These are phyloP conservation scores for Anomalospiza imberbis DNA, from an alignment of 2,797 vertebrate species.

Conservation along the genomic window DNA sequence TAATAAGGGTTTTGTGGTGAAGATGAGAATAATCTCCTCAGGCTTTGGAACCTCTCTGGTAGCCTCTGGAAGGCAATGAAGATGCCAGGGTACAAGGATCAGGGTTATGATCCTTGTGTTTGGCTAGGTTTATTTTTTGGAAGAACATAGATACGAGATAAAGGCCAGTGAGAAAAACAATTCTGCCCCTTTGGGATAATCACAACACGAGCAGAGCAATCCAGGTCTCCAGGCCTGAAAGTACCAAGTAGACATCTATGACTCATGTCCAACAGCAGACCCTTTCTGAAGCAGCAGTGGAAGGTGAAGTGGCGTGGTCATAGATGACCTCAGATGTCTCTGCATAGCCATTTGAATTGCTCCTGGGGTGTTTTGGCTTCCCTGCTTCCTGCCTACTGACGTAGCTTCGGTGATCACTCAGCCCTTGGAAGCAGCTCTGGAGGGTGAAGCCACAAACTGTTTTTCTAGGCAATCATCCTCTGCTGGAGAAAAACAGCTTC, in stretches of 20 bases:
- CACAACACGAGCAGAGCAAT: neutral
- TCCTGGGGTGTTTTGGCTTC: neutral
- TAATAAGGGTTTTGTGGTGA: neutral
- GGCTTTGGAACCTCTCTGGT: neutral
- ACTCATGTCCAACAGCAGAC: neutral
- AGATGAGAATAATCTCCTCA: neutral
- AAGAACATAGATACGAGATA: neutral
- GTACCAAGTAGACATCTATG: neutral
- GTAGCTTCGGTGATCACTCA: fast-evolving
- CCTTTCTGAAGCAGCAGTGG: neutral
- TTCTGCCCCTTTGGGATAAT: neutral
- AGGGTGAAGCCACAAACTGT: neutral
- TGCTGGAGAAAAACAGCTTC: neutral
- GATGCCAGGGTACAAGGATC: neutral
- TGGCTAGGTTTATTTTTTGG: neutral
- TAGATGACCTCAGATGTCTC: neutral
- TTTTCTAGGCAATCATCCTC: neutral
- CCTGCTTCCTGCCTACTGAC: neutral
- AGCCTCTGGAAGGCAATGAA: neutral
- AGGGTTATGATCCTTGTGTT: neutral
- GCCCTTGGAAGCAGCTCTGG: neutral
- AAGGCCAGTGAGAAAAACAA: neutral
- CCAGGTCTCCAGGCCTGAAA: neutral
- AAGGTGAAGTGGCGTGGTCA: neutral
- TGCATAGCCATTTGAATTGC: neutral